Conservation (phyloP, 2,888 invertebrate genomes). For the Drosophila neonasuta region DNA sequence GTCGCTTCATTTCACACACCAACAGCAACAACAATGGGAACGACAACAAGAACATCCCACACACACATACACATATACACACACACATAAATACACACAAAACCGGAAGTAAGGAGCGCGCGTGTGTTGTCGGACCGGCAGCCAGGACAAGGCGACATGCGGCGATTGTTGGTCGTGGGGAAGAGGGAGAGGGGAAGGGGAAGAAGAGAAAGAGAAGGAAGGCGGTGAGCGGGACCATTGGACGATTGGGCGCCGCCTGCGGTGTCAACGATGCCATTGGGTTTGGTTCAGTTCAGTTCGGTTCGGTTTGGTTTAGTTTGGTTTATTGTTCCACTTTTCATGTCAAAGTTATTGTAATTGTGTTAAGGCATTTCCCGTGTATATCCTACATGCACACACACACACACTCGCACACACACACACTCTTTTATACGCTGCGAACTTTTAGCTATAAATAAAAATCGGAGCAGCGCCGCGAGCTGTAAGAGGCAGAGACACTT, state of each 20-base stretch:
- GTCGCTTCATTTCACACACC: conserved; percentile 70
- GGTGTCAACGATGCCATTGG: conserved; percentile 64
- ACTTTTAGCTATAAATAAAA: conserved; percentile 64
- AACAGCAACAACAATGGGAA: conserved; percentile 10
- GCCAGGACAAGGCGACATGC: conserved; percentile 3
- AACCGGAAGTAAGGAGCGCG: conserved; percentile 60
- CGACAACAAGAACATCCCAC: conserved; percentile 9
- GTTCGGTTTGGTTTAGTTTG: conserved; percentile 63
- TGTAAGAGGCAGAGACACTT: conserved; percentile 58
- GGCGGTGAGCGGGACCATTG: conserved; percentile 48
- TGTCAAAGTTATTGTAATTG: conserved; percentile 78
- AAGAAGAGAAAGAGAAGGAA: neutral
- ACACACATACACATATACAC: conserved; percentile 11
- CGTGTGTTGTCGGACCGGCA: conserved; percentile 50
- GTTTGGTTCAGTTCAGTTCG: conserved; percentile 41
- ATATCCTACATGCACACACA: conserved; percentile 54
- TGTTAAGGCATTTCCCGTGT: conserved; percentile 78
- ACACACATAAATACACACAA: conserved; percentile 25
- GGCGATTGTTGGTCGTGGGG: too few relatives aligned
- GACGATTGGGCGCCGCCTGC: conserved; percentile 58
- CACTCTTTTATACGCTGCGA: neutral
- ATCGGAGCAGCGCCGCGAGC: conserved; percentile 28
- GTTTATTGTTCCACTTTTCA: conserved; percentile 78
- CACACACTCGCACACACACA: conserved; percentile 4
- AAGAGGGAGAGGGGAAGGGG: too few relatives aligned